Evolutionary conservation across 2,113 vertebrate genomes (phyloP).

Genomic region (Boulengeromyrus knoepffleri): DNA sequence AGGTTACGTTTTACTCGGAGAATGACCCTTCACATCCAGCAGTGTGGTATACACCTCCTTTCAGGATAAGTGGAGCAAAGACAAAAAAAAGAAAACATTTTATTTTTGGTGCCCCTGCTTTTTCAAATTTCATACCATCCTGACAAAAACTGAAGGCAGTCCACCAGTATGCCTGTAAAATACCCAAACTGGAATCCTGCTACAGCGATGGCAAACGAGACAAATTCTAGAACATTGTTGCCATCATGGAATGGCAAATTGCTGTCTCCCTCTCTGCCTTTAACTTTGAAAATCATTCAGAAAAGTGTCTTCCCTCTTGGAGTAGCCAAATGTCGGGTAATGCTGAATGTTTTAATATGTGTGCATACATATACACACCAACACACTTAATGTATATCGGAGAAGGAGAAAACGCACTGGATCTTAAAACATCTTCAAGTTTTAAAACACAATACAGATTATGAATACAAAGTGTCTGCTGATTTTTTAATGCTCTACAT

Average conservation of each 20-base stretch:
- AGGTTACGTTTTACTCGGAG: background rate
- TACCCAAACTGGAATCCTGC: background rate
- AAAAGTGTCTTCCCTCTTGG: background rate
- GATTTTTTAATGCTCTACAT: constrained; percentile 4
- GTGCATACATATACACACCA: constrained; percentile 17
- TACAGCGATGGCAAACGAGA: background rate
- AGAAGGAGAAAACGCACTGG: constrained; percentile 13
- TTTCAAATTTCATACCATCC: background rate
- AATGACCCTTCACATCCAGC: background rate
- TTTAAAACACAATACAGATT: constrained; percentile 23
- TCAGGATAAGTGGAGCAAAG: background rate
- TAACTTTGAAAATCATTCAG: background rate
- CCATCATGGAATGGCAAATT: background rate
- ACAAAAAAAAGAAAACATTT: background rate
- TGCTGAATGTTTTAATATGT: background rate
- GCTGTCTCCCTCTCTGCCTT: background rate
- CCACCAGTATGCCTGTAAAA: background rate
- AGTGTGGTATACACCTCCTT: background rate
- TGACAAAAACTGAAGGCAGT: background rate
- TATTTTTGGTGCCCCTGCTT: background rate
- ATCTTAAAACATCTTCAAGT: constrained; percentile 15
- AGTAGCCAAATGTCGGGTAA: background rate
- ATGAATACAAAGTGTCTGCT: constrained; percentile 15
- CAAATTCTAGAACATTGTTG: background rate
- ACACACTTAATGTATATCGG: constrained; percentile 4